Conservation (phyloP, 2,113 vertebrate genomes). For the Crotalus viridis region DNA sequence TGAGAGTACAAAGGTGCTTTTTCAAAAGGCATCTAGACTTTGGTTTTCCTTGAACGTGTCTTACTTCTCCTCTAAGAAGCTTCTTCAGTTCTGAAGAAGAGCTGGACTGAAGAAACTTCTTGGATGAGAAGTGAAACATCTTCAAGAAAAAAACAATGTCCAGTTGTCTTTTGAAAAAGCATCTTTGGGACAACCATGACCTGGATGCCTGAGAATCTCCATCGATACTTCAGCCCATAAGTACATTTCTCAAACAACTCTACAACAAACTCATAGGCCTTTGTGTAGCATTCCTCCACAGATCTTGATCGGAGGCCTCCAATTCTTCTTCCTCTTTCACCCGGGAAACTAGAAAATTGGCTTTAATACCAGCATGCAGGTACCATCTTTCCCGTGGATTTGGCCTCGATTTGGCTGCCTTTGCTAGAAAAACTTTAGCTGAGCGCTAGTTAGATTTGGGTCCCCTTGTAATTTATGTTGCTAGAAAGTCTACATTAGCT, state of each 20-base stretch:
- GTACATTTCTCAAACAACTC: neutral
- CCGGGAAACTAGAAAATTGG: neutral
- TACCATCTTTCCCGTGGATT: conserved; percentile 31
- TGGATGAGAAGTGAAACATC: neutral
- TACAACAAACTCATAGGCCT: neutral
- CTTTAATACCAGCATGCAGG: conserved; percentile 19
- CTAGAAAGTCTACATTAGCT: conserved; percentile 59
- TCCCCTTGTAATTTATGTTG: conserved; percentile 57
- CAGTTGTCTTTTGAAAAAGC: neutral
- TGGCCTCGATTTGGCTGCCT: conserved; percentile 35
- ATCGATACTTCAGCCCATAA: no score
- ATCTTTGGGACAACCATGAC: neutral
- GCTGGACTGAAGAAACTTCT: neutral
- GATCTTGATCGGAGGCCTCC: neutral
- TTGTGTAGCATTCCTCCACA: neutral
- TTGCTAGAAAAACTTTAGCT: conserved; percentile 33
- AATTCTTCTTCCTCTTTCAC: neutral
- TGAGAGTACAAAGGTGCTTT: no score
- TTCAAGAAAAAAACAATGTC: neutral
- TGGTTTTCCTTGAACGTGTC: neutral
- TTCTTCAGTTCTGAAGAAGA: no score
- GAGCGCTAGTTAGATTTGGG: conserved; percentile 28
- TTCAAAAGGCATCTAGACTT: no score
- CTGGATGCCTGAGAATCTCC: neutral
- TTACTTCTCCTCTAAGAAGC: neutral